These are phyloP conservation scores for Aphelinus certus DNA, from an alignment of 1,140 invertebrate species.

Conservation along the genomic window DNA sequence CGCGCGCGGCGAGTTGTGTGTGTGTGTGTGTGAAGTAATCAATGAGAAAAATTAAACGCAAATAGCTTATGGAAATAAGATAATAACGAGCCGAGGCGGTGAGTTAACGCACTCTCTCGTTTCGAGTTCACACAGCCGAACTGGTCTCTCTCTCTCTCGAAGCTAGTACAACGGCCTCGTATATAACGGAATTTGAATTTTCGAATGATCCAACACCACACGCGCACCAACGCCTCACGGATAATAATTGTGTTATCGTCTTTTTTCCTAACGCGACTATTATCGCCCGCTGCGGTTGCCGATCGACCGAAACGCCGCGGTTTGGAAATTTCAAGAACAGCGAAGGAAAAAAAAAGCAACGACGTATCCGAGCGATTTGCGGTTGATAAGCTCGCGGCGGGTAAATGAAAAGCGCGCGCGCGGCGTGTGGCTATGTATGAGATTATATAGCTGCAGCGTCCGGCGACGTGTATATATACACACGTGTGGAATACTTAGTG, in stretches of 20 bases:
- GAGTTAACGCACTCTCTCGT: background rate
- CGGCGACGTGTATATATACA: background rate
- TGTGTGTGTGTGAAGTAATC: conserved; percentile 12
- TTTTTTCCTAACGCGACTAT: too few relatives aligned
- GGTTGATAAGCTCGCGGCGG: background rate
- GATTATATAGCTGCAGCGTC: background rate
- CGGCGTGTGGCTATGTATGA: background rate
- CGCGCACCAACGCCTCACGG: too few relatives aligned
- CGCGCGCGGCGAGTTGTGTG: too few relatives aligned
- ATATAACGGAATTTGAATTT: background rate
- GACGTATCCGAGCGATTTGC: background rate
- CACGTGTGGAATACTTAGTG: background rate
- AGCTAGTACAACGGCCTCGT: background rate
- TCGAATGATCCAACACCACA: background rate
- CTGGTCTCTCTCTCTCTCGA: background rate
- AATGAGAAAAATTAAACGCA: conserved; percentile 23
- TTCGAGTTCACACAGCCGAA: background rate
- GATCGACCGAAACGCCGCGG: too few relatives aligned
- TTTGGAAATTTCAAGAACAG: too few relatives aligned
- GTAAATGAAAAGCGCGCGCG: background rate
- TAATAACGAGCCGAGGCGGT: background rate
- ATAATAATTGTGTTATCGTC: too few relatives aligned
- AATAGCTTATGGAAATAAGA: conserved; percentile 27
- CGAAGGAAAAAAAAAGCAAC: background rate
- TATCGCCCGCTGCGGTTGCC: too few relatives aligned